These are phyloP conservation scores for Apogon hyalosoma DNA, from an alignment of 2,797 vertebrate species.

Conservation along the genomic window DNA sequence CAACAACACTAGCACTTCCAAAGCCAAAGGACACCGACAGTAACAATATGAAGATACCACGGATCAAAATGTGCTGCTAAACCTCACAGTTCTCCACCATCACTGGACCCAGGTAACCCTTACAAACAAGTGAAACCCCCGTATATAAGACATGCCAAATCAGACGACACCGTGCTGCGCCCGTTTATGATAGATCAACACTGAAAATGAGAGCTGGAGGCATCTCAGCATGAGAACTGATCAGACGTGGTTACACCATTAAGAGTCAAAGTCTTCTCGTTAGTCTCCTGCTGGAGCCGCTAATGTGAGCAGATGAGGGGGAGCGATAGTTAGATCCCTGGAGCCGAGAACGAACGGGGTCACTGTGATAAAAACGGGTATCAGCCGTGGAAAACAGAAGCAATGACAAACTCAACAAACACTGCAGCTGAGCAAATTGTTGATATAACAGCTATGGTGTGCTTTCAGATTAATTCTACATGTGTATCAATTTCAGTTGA, in stretches of 20 bases:
- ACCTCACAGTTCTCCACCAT: too few relatives aligned
- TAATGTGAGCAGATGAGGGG: conserved; percentile 11
- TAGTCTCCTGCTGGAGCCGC: conserved; percentile 6
- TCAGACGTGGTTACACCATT: conserved; percentile 7
- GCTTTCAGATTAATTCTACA: too few relatives aligned
- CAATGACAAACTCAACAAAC: neutral
- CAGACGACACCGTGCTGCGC: conserved; percentile 16
- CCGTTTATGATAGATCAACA: conserved; percentile 24
- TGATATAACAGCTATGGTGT: too few relatives aligned
- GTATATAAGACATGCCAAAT: conserved; percentile 7
- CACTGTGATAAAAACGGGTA: conserved; percentile 1
- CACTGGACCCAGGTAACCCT: neutral
- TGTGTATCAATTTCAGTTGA: too few relatives aligned
- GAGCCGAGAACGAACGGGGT: conserved; percentile 1
- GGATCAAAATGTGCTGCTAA: too few relatives aligned
- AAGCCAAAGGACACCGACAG: too few relatives aligned
- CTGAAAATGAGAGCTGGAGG: conserved; percentile 23
- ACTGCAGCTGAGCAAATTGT: neutral
- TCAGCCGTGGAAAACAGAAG: neutral
- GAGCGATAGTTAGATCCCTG: neutral
- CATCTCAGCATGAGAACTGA: conserved; percentile 12
- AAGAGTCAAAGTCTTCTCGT: conserved; percentile 14
- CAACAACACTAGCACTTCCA: too few relatives aligned
- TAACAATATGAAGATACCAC: too few relatives aligned
- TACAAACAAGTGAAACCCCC: neutral